Evolutionary conservation across 1,140 invertebrate species (phyloP).

Genomic region (Solenopsis fugax): DNA sequence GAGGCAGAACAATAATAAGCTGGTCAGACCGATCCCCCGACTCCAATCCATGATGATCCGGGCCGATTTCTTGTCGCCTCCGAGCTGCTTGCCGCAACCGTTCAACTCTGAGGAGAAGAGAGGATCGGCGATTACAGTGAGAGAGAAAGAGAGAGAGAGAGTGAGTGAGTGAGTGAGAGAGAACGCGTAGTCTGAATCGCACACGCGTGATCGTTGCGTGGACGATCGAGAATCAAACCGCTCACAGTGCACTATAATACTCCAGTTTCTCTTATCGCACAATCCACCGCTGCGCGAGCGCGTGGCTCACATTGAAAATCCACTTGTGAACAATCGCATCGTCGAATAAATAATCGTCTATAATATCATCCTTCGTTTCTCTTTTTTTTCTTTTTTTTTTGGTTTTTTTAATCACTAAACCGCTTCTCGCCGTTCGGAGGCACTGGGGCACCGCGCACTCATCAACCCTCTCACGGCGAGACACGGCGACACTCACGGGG

Average conservation of each 20-base stretch:
- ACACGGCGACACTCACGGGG: slow-evolving; percentile 50
- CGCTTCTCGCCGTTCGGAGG: background rate
- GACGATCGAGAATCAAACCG: slow-evolving; percentile 27
- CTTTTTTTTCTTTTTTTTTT: background rate
- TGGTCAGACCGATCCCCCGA: slow-evolving; percentile 47
- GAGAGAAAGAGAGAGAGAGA: too few relatives aligned
- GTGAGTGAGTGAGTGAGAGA: too few relatives aligned
- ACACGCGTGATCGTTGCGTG: slow-evolving; percentile 2
- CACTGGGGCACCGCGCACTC: slow-evolving; percentile 45
- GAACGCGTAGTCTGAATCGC: background rate
- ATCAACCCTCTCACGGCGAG: slow-evolving; percentile 70
- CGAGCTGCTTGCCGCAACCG: background rate
- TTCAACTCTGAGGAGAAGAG: slow-evolving; percentile 25
- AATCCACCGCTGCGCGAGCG: slow-evolving; percentile 27
- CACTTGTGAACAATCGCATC: slow-evolving; percentile 12
- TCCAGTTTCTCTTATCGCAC: slow-evolving; percentile 24
- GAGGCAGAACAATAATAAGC: slow-evolving; percentile 63
- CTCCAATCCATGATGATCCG: slow-evolving; percentile 69
- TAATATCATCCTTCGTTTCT: background rate
- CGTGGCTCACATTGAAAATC: slow-evolving; percentile 35
- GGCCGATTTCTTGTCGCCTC: slow-evolving; percentile 34
- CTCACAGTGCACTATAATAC: slow-evolving; percentile 15
- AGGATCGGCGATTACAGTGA: background rate
- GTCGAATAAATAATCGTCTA: background rate
- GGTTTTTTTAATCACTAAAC: background rate